Base-by-base conservation (phyloP, 1,140 invertebrate species). In the Steinernema khuongi region DNA sequence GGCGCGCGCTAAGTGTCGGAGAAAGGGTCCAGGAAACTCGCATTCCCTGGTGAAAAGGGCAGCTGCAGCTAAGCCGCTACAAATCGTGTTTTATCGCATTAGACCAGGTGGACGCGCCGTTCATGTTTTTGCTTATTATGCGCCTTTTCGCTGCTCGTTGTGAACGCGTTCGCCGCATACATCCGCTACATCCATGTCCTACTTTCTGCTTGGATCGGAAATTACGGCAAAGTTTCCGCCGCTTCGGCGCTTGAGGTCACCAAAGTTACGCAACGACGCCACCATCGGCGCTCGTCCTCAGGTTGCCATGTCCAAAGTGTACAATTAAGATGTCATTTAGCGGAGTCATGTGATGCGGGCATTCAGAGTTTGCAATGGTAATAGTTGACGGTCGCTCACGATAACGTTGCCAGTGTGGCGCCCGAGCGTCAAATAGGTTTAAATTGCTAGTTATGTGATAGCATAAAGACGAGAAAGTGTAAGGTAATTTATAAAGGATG, bases 71-170 rank as follows among this genome's bases (percentile, higher is more conserved):
- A 60, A 60, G 50, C 50, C 50, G 50, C 26, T 60, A 7, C 50
- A 60, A 60, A 60, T 60, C 50, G 50, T n/a, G 7, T 60, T 60
- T 60, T 60, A 60, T 60, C 50, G 50, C 50, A 60, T 60, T 60
- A 60, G 50, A 26, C 50, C 50, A 60, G 50, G 50, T 60, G 50
- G 50, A 60, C 50, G 11, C 22, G 50, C 4, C 19, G 26, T 60
- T 60, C 50, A 60, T 60, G 22, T 60, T 60, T 60, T 60, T 4
- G 50, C 11, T 60, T 11, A 26, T 60, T 60, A 60, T 60, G 7
- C 50, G 11, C 50, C 4, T 22, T 60, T 14, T 60, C 50, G 22
- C 19, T 7, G 14, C 50, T 22, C 22, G 36, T 41, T 41, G n/a
- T n/a, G n/a, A 41, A n/a, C 7, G 36, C 36, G 36, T n/a, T 41